A percentile compares a stretch with the other conserved stretches of the same genome.
These are phyloP conservation scores for Apis cerana DNA, from an alignment of 1,140 invertebrate species.

Conservation along the genomic window DNA sequence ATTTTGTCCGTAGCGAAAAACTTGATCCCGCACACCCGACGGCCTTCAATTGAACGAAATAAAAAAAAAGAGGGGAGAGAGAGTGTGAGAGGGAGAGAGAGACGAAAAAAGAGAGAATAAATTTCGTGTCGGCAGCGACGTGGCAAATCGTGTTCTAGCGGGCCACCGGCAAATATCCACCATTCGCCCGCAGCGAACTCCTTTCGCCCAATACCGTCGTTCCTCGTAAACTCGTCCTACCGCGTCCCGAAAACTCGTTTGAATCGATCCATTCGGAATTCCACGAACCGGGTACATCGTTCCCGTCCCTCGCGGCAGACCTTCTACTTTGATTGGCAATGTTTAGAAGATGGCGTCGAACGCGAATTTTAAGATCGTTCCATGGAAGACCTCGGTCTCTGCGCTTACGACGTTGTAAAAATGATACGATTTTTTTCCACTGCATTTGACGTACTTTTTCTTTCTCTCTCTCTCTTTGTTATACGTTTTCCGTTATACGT, in stretches of 20 bases:
- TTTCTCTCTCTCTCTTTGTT: neutral
- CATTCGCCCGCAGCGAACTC: conserved; percentile 63
- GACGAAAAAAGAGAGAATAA: conserved; percentile 59
- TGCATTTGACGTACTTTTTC: neutral
- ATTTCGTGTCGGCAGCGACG: conserved; percentile 60
- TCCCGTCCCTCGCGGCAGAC: conserved; percentile 34
- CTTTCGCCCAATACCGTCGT: conserved; percentile 69
- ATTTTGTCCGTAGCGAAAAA: conserved; percentile 21
- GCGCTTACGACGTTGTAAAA: neutral
- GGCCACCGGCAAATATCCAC: conserved; percentile 68
- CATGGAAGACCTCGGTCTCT: conserved; percentile 1
- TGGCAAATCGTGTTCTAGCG: conserved; percentile 67
- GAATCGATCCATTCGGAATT: conserved; percentile 66
- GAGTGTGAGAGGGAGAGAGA: too few species aligned
- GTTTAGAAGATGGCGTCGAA: conserved; percentile 48
- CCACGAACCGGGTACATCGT: conserved; percentile 58
- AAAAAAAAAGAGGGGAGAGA: neutral
- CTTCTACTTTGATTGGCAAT: conserved; percentile 58
- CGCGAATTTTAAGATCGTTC: conserved; percentile 45
- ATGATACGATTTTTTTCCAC: neutral
- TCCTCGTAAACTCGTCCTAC: conserved; percentile 69
- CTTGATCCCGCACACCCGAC: conserved; percentile 39
- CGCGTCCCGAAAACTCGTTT: conserved; percentile 66
- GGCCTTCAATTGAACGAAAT: conserved; percentile 52
- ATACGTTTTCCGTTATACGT: too few species aligned